A percentile compares a stretch with the other conserved stretches of the same genome.
Conservation (phyloP, 2,888 invertebrate genomes). For the Nyleta sp. region DNA sequence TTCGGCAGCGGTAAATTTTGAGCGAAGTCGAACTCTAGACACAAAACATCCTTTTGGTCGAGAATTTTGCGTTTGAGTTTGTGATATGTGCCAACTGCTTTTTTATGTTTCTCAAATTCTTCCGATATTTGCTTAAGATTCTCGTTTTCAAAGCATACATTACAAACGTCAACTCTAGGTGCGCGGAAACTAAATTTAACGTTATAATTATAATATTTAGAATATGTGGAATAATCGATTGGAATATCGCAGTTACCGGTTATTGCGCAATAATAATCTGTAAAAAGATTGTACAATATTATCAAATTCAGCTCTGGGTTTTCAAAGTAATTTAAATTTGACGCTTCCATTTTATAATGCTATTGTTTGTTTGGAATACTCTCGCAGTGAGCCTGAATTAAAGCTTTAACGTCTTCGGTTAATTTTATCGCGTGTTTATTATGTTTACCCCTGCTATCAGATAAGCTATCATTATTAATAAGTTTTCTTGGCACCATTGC, state of each 20-base stretch:
- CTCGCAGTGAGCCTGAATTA: slow-evolving; percentile 44
- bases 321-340: slow-evolving; percentile 49
- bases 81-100: slow-evolving; percentile 6
- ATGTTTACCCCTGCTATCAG: slow-evolving; percentile 37
- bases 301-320: no score
- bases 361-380: slow-evolving; percentile 41
- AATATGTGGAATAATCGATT: no score
- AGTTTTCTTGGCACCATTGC: slow-evolving; percentile 28
- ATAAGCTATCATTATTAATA: slow-evolving; percentile 10
- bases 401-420: slow-evolving; percentile 34
- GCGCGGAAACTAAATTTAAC: no score
- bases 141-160: slow-evolving; percentile 21
- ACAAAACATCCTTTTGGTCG: slow-evolving; percentile 16
- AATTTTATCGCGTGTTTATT: slow-evolving; percentile 29
- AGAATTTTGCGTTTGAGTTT: slow-evolving; percentile 24
- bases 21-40: slow-evolving; percentile 42
- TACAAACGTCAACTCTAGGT: not conserved
- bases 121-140: slow-evolving; percentile 1
- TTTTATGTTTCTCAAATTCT: slow-evolving; percentile 12
- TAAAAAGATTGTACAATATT: no score
- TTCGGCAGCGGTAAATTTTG: slow-evolving; percentile 45
- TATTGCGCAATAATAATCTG: not conserved
- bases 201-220: no score
- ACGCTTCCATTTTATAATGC: slow-evolving; percentile 18
- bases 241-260: not conserved